phyloP scores from a whole-genome alignment of 1,140 invertebrate genomes.

The Zaprionus ornatus region DNA sequence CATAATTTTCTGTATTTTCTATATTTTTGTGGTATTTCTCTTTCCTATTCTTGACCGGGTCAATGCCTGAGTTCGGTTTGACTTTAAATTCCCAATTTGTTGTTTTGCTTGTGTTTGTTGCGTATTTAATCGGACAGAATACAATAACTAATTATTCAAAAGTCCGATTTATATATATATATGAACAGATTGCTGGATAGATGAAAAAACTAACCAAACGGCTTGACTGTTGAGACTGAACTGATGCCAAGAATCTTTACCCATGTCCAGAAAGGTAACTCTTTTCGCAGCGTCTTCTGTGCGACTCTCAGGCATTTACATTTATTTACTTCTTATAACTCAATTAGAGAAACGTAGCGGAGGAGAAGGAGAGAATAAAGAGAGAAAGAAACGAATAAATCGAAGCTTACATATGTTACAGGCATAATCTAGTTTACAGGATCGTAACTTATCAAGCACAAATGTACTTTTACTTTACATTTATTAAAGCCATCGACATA shows the following conservation, averaged over 20 bases:
- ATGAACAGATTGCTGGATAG: not conserved
- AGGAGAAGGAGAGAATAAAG: not conserved
- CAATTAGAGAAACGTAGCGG: not conserved
- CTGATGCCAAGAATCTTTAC: constrained; percentile 41
- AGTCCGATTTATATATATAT: constrained; percentile 1
- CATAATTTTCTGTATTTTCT: constrained; percentile 58
- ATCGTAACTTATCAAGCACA: too few relatives aligned
- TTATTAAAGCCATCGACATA: not conserved
- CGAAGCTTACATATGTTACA: too few relatives aligned
- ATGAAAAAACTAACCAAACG: constrained; percentile 31
- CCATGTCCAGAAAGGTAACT: constrained; percentile 12
- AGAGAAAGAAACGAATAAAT: not conserved
- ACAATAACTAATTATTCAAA: constrained; percentile 18
- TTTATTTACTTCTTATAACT: not conserved
- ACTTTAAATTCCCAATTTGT: not conserved
- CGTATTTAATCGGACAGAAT: constrained; percentile 7
- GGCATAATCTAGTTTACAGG: not conserved
- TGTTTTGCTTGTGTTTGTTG: not conserved
- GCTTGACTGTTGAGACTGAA: constrained; percentile 39
- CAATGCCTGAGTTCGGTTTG: constrained; percentile 49
- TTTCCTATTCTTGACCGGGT: constrained; percentile 32
- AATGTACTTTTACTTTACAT: not conserved
- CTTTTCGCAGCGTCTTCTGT: not conserved
- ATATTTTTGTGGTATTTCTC: constrained; percentile 4
- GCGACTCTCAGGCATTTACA: not conserved